A percentile compares a stretch with the other conserved stretches of the same genome.
Evolutionary conservation across 2,888 invertebrate species (phyloP).

Genomic region (Ganaspis brasiliensis): DNA sequence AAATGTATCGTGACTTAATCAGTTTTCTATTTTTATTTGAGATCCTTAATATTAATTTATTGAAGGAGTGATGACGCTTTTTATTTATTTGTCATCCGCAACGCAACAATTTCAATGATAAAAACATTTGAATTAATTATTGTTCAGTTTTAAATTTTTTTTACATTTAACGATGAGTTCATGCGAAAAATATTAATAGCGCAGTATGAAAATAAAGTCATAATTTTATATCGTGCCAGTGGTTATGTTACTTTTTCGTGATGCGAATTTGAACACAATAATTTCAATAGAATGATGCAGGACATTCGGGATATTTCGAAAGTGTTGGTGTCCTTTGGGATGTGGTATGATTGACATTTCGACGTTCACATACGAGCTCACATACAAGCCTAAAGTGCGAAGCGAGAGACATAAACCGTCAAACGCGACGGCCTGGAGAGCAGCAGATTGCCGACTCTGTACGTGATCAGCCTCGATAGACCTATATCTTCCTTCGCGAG

Average conservation of each 20-base stretch:
- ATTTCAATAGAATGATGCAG: constrained; percentile 6
- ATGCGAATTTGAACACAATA: constrained; percentile 16
- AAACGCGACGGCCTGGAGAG: constrained; percentile 70
- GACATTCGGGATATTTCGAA: not conserved
- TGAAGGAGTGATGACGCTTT: no score
- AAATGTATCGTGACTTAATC: no score
- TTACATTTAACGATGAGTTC: not conserved
- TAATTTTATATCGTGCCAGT: not conserved
- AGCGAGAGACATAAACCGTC: constrained; percentile 71
- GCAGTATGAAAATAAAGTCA: not conserved
- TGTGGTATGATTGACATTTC: constrained; percentile 56
- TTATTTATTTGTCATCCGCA: no score
- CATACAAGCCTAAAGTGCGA: constrained; percentile 64
- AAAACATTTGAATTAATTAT: no score
- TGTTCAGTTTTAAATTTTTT: not conserved
- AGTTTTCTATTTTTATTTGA: no score
- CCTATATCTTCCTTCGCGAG: constrained; percentile 51
- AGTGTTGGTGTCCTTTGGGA: constrained; percentile 13
- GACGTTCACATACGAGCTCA: constrained; percentile 56
- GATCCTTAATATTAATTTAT: no score
- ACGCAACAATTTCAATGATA: no score
- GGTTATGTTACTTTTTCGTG: constrained; percentile 2
- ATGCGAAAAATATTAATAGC: not conserved
- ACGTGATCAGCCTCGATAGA: constrained; percentile 71
- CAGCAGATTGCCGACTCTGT: constrained; percentile 68